phyloP scores from a whole-genome alignment of 2,888 invertebrate genomes.

The Drosophila mimica region DNA sequence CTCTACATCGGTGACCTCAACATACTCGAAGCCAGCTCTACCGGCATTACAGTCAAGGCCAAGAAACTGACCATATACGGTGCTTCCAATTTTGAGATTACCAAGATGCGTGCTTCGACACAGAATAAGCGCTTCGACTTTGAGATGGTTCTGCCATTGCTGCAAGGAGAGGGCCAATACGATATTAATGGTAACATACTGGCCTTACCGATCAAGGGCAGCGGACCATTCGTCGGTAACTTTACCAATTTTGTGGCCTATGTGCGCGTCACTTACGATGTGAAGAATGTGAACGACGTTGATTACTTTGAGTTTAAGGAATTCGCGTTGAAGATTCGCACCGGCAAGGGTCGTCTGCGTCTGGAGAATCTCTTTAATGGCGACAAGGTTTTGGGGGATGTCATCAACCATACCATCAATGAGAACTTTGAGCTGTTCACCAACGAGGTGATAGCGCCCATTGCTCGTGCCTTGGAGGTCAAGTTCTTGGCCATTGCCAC shows the following conservation, averaged over 20 bases:
- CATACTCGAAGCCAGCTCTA: conserved; percentile 87
- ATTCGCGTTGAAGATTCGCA: conserved; percentile 89
- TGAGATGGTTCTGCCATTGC: conserved; percentile 87
- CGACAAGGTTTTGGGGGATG: conserved; percentile 88
- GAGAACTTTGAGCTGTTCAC: conserved; percentile 90
- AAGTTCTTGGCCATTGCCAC: conserved; percentile 87
- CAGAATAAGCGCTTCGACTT: conserved; percentile 86
- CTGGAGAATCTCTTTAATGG: conserved; percentile 91
- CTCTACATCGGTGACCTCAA: conserved; percentile 89
- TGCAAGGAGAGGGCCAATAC: conserved; percentile 88
- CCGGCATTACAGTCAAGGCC: conserved; percentile 80
- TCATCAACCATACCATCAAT: conserved; percentile 88
- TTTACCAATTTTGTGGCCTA: conserved; percentile 88
- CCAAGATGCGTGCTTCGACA: conserved; percentile 84
- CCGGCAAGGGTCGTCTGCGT: conserved; percentile 88
- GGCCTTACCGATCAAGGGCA: conserved; percentile 90
- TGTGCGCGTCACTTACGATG: conserved; percentile 88
- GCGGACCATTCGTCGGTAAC: conserved; percentile 89
- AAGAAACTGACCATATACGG: conserved; percentile 89
- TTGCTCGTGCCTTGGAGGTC: conserved; percentile 88
- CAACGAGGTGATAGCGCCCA: conserved; percentile 89
- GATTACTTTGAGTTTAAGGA: conserved; percentile 88
- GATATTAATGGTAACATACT: conserved; percentile 89
- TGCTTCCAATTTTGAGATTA: conserved; percentile 88
- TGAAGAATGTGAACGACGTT: conserved; percentile 85